Evolutionary conservation across 1,140 invertebrate genomes (phyloP).

Genomic region (Pristionchus pacificus): DNA sequence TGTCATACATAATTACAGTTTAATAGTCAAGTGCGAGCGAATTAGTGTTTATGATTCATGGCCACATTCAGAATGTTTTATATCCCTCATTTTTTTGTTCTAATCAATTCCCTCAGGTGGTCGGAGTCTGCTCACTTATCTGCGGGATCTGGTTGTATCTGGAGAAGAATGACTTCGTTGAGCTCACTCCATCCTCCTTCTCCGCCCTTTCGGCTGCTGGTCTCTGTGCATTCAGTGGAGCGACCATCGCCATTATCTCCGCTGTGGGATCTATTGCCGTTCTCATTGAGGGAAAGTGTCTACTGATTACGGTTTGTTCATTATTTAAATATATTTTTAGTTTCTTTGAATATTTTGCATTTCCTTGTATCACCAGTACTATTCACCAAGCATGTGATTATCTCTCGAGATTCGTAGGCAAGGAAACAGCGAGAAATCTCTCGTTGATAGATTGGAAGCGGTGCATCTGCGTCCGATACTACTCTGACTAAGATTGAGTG

Average conservation of each 20-base stretch:
- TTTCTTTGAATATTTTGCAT: no score
- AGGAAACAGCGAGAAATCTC: no score
- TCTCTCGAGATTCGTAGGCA: no score
- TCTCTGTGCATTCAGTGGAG: constrained; percentile 11
- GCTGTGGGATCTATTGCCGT: constrained; percentile 1
- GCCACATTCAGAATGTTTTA: no score
- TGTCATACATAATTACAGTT: no score
- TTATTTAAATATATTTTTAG: neutral
- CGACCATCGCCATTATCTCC: constrained; percentile 14
- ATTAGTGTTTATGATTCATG: no score
- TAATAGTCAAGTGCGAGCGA: no score
- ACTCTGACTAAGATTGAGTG: no score
- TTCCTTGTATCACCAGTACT: neutral
- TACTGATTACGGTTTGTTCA: constrained; percentile 3
- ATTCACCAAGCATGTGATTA: neutral
- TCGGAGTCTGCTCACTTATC: neutral
- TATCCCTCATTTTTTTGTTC: no score
- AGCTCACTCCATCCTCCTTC: constrained; percentile 14
- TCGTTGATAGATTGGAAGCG: no score
- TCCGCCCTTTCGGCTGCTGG: constrained; percentile 17
- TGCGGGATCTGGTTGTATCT: constrained; percentile 15
- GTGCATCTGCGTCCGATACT: no score
- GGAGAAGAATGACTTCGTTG: constrained; percentile 4
- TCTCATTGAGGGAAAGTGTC: neutral
- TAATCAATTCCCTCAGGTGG: no score